Evolutionary conservation across 1,140 invertebrate species (phyloP), one percentile per base, ranked within the genome.

Genomic region (Drosophila micromelanica): DNA sequence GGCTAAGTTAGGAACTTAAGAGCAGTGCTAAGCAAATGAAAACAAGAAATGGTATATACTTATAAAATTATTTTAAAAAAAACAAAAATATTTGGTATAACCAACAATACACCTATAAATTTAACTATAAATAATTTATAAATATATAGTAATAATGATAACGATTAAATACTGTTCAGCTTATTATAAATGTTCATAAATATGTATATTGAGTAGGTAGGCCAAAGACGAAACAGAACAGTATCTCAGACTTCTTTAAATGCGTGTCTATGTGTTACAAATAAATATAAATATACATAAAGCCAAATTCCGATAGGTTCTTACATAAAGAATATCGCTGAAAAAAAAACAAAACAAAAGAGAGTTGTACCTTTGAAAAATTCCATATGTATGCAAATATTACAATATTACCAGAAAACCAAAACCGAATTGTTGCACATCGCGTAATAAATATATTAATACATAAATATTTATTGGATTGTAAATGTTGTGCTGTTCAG

Each of bases 311-410:
- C 71, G 67, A 61, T 46, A 38, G 38, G 27, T 42, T 38, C 61
- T 30, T 70, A 13, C 61, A 84, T 38, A 51, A 42, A 80, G 13
- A 78, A 20, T 57, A 35, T 59, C 42, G 56, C 56, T 42, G 17
- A 20, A 8, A 56, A 48, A 20, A 64, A n/a, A n/a, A n/a, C n/a
- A n/a, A n/a, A n/a, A n/a, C n/a, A n/a, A n/a, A 60, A 78, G 76
- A 89, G 84, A 89, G 84, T 89, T 89, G 84, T 89, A 89, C 84
- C 84, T 89, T 80, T 73, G n/a, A n/a, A 27, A 56, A 62, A 61
- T 55, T 57, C 37, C 51, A 27, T 30, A 27, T 11, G 30, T 48
- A 49, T 73, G 32, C 49, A 60, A 67, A 52, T 60, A 17, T 55
- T 64, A 60, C 15, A 62, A 56, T 43, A 57, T 54, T 52, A 42